Base-by-base conservation (phyloP, 2,888 invertebrate species). In the Temnothorax ravouxi region DNA sequence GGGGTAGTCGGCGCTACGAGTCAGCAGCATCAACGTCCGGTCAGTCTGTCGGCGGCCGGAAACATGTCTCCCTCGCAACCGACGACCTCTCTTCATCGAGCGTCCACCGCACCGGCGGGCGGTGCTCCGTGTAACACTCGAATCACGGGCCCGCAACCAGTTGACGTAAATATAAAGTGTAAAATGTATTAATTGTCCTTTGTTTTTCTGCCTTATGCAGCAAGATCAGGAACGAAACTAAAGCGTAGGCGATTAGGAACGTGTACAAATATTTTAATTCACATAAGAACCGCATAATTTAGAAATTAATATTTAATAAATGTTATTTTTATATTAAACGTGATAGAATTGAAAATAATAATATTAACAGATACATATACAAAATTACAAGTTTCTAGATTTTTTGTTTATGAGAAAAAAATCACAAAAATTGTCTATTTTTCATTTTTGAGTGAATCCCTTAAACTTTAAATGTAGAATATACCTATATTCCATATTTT, bases 111-210 rank as follows among this genome's bases (percentile, higher is more conserved):
- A 47, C 93, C 94, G 83, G 92, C 93, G 52, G 85, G 96, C 95
- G 92, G 96, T 94, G 96, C 96, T 0, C 95, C 96, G 91, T 94
- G 97, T 92, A 95, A 96, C 92, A 95, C 96, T 91, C 96, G 97
- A 74, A 98, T 98, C 93, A 98, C 98, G 29, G 97, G 97, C 66
- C 98, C 98, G 0, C 97, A 97, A 91, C 98, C 98, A 62, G 98
- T 98, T 89, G 98, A 98, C 95, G 98, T 98, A 95, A 97, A 97
- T 96, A 67, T 54, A 13, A 38, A 66, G 18, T 15, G 5, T 15
- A 13, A 47, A 47, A 8, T 41, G 41, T 61, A 13, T 59, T n/a
- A 13, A n/a, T 2, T 41, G 1, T 11, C 1, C 15, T 54, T 38
- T 3, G n/a, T 41, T 21, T 67, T 54, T 21, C 1, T 50, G 44